Evolutionary conservation across 2,888 invertebrate genomes (phyloP), one percentile per base, ranked within the genome.

Genomic region (Scaptomyza cyrtandrae): DNA sequence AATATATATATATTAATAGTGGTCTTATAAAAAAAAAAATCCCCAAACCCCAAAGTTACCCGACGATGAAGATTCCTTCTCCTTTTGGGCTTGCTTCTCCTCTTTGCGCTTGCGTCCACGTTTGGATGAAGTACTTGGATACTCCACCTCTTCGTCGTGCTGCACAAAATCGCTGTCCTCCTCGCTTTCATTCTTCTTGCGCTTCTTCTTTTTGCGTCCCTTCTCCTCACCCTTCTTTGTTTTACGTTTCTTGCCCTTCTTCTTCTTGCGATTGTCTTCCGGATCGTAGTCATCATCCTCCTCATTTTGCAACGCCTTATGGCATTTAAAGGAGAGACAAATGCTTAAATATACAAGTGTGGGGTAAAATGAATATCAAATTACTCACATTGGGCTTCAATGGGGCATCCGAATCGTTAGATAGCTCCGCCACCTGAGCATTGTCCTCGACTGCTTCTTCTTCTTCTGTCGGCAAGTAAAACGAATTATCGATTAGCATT

Each of bases 161-260:
- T 93, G 93, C 29, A 94, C 95, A 90, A 95, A 96, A 72, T 97
- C 96, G 87, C 96, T 97, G 77, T 97, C 97, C 95, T 97, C 95
- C 91, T 97, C 97, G 92, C 97, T 97, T 80, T 97, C 97, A 93
- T 97, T 97, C 94, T 97, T 97, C 93, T 95, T 96, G 92, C 97
- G 95, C 94, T 97, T 97, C 93, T 97, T 98, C 94, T 98, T 98
- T 93, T 97, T 97, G 93, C 97, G 97, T 91, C 97, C 97, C 78
- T 97, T 97, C 90, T 97, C 98, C 92, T 97, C 97, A 91, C 98
- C 98, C 86, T 97, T 96, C 57, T 96, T 96, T 93, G 98, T 98
- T 90, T 98, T 94, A 91, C 98, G 98, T 92, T 98, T 98, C 27
- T 97, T 98, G 89, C 98, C 98, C 90, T 98, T 98, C 93, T 97